These are phyloP conservation scores for Drosophila neonasuta DNA, from an alignment of 2,888 invertebrate species.

Conservation along the genomic window DNA sequence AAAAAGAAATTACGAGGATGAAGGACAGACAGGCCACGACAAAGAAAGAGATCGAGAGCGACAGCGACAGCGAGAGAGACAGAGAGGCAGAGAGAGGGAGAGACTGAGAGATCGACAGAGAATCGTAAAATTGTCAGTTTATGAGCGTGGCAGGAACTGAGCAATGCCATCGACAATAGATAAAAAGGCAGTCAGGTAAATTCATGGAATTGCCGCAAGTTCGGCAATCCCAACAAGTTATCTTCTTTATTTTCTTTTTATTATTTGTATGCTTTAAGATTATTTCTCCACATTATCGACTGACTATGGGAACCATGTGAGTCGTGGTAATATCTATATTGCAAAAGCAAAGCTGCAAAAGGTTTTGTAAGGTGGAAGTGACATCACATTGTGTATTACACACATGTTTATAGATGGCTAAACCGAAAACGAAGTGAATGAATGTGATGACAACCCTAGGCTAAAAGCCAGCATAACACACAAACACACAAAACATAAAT, in stretches of 20 bases:
- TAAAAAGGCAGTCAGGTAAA: conserved; percentile 23
- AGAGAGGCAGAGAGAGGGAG: neutral
- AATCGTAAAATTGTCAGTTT: conserved; percentile 21
- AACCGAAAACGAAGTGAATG: neutral
- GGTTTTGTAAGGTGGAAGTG: conserved; percentile 3
- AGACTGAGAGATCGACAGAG: neutral
- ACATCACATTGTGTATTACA: conserved; percentile 16
- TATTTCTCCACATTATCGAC: conserved; percentile 5
- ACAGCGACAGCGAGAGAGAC: neutral
- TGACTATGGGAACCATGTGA: conserved; percentile 2
- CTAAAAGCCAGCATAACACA: conserved; percentile 18
- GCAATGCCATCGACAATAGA: conserved; percentile 30
- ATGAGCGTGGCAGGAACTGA: conserved; percentile 29
- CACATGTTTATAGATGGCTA: conserved; percentile 10
- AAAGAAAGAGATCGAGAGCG: neutral
- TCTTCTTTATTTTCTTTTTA: neutral
- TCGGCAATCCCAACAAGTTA: conserved; percentile 32
- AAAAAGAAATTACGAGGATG: conserved; percentile 58
- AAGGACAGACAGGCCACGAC: conserved; percentile 3
- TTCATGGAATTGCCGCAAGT: conserved; percentile 36
- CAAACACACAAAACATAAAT: conserved; percentile 31
- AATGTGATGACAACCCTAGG: conserved; percentile 25
- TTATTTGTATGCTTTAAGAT: conserved; percentile 11
- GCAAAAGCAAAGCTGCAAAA: conserved; percentile 1
- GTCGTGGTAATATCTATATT: conserved; percentile 8